Evolutionary conservation across 2,888 invertebrate species (phyloP).

Genomic region (Trisateles emortualis): DNA sequence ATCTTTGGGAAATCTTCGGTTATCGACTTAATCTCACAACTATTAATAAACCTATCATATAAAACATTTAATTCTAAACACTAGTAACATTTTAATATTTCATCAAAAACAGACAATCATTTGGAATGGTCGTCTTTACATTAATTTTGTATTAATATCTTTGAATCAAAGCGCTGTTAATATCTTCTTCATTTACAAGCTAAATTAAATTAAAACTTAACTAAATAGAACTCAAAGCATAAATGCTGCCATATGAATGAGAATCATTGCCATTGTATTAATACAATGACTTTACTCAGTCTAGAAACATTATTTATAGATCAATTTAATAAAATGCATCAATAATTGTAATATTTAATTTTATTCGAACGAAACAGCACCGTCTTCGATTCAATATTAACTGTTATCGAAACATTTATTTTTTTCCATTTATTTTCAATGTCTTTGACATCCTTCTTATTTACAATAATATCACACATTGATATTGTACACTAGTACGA

Average conservation of each 20-base stretch:
- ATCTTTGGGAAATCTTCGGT: slow-evolving; percentile 51
- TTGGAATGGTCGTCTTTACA: slow-evolving; percentile 47
- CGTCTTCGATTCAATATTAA: slow-evolving; percentile 52
- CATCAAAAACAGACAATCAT: slow-evolving; percentile 47
- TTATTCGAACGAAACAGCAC: slow-evolving; percentile 48
- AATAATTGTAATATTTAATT: slow-evolving; percentile 13
- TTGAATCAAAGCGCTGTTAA: slow-evolving; percentile 37
- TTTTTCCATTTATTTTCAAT: slow-evolving; percentile 52
- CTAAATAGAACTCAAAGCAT: slow-evolving; percentile 23
- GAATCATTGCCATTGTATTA: slow-evolving; percentile 12
- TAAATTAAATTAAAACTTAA: slow-evolving; percentile 23
- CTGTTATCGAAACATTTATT: slow-evolving; percentile 40
- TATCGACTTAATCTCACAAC: slow-evolving; percentile 27
- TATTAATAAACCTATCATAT: slow-evolving; percentile 45
- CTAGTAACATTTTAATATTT: slow-evolving; percentile 47
- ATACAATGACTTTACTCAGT: slow-evolving; percentile 16
- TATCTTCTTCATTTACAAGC: slow-evolving; percentile 21
- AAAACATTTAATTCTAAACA: slow-evolving; percentile 50
- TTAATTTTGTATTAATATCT: slow-evolving; percentile 20
- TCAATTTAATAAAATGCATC: slow-evolving; percentile 7
- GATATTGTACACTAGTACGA: slow-evolving; percentile 68
- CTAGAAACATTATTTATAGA: slow-evolving; percentile 12
- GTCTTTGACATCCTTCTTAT: slow-evolving; percentile 70
- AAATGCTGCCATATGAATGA: slow-evolving; percentile 39
- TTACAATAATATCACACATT: slow-evolving; percentile 76